These are phyloP conservation scores for Druceiella hillmani DNA, from an alignment of 2,888 invertebrate species.

Conservation along the genomic window DNA sequence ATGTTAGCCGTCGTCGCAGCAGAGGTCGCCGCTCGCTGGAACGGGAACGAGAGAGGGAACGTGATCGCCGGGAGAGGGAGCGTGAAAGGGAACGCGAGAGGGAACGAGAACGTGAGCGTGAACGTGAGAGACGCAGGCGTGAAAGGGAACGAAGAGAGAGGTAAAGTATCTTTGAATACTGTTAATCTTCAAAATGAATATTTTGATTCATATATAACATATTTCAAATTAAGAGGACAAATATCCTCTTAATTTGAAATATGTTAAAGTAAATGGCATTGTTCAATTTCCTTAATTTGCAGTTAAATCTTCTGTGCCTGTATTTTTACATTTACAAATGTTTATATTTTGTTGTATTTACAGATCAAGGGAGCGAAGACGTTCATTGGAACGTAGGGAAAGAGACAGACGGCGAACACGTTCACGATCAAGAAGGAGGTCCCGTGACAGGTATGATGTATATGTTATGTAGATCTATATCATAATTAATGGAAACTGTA, in stretches of 20 bases:
- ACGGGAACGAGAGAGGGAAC: constrained; percentile 39
- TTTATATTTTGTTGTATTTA: background rate
- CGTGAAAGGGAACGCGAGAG: constrained; percentile 35
- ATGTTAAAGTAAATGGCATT: too few species aligned
- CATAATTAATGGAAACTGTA: constrained; percentile 15
- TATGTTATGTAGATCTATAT: constrained; percentile 13
- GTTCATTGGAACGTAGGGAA: constrained; percentile 39
- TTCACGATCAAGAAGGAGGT: constrained; percentile 46
- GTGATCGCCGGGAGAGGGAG: constrained; percentile 34
- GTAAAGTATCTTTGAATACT: too few species aligned
- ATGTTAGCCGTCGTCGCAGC: constrained; percentile 39
- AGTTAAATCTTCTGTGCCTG: too few species aligned
- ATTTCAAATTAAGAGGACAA: too few species aligned
- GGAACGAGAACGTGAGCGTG: constrained; percentile 29
- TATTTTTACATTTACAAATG: too few species aligned
- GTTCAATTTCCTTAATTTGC: too few species aligned
- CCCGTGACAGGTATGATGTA: constrained; percentile 41
- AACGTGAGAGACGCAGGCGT: constrained; percentile 36
- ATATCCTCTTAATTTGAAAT: too few species aligned
- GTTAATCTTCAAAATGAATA: too few species aligned
- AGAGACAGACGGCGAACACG: constrained; percentile 39
- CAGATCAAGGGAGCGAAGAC: constrained; percentile 49
- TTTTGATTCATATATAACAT: too few species aligned
- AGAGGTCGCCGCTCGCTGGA: constrained; percentile 39
- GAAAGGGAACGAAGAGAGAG: too few species aligned